These are phyloP conservation scores for Melitaea athalia DNA, from an alignment of 2,888 invertebrate genomes.

Conservation along the genomic window DNA sequence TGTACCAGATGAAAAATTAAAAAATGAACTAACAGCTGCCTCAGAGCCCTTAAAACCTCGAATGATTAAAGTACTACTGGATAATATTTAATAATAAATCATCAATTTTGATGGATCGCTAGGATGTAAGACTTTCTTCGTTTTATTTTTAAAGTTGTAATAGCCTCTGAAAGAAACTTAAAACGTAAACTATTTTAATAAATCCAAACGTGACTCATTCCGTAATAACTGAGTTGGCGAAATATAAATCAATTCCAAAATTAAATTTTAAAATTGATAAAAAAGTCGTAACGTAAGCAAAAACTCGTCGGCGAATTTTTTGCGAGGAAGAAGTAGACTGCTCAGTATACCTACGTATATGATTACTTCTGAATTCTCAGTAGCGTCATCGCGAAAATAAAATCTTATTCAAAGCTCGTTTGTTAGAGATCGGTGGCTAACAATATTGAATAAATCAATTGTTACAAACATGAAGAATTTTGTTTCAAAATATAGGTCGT, in stretches of 20 bases:
- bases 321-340: constrained; percentile 5
- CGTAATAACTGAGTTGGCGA: constrained; percentile 22
- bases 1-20: constrained; percentile 3
- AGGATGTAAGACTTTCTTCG: background rate
- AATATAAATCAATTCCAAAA: constrained; percentile 28
- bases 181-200: background rate
- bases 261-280: constrained; percentile 24
- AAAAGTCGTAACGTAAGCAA: constrained; percentile 16
- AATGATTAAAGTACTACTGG: background rate
- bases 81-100: background rate
- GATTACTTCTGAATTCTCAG: constrained; percentile 19
- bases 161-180: background rate
- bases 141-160: constrained; percentile 1
- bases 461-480: background rate
- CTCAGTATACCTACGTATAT: constrained; percentile 12
- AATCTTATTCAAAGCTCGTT: background rate
- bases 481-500: background rate
- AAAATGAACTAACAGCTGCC: background rate
- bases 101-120: background rate
- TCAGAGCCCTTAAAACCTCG: constrained; percentile 1
- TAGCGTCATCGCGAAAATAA: background rate
- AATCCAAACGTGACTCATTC: constrained; percentile 14
- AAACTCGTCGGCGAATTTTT: constrained; percentile 23
- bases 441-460: background rate
- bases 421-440: background rate